Evolutionary conservation across 2,797 vertebrate genomes (phyloP), one percentile per base, ranked within the genome.

Genomic region (Galaxias olidus): DNA sequence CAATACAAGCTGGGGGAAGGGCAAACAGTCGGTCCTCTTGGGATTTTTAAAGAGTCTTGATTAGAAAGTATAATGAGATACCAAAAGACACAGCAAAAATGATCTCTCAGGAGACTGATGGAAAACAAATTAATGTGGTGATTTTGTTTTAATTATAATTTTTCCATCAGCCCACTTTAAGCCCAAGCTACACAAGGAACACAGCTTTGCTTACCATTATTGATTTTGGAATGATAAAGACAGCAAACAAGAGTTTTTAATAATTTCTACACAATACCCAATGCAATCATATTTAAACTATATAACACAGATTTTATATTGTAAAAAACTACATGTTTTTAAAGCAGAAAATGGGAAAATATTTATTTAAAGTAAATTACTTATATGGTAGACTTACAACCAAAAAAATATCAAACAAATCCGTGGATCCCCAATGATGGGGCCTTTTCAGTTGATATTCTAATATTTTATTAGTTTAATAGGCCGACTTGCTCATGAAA

Each of bases 41-140:
- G 83, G 81, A 89, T 90, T 92, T 90, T 89, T 93, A 89, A 89
- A 89, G 87, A 93, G 91, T 93, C 81, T 93, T 95, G 92, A 93
- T 96, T 96, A 94, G 89, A 90, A 90, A 94, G 93, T 94, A 94
- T 95, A 95, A 96, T 95, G 90, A 93, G 90, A 93, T 93, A 91
- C 91, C 91, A 85, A 90, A 92, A 94, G 79, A 94, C 93, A 91
- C 89, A 91, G 91, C 86, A 87, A 91, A 90, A 89, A 94, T 92
- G 85, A 91, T 92, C 91, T 90, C 92, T 93, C 90, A 10, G 68
- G 93, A 94, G 92, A 90, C 83, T 89, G 86, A 89, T 86, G 85
- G 88, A 92, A 95, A 96, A 94, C 90, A 95, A 93, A 92, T 94
- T 90, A 94, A 93, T 90, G 90, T 88, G 86, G 86, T 87, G 87